Percentiles rank a stretch among this genome's conserved stretches.
These are phyloP conservation scores for Morone chrysops DNA, from an alignment of 2,113 vertebrate genomes.

Conservation along the genomic window DNA sequence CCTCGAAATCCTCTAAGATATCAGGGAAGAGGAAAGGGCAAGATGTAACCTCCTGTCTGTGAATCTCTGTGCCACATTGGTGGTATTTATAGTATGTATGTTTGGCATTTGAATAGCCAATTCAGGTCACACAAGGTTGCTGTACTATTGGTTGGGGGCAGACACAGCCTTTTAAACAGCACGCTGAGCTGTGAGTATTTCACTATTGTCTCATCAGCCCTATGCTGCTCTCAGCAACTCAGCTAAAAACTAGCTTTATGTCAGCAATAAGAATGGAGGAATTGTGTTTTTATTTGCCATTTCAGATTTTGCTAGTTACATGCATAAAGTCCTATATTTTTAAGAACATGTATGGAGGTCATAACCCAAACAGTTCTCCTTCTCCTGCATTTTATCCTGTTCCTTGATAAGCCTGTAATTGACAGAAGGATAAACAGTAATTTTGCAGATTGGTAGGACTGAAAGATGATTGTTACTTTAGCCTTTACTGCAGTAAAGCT, in stretches of 20 bases:
- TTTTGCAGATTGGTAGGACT: constrained; percentile 27
- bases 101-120: constrained; percentile 46
- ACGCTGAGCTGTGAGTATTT: constrained; percentile 64
- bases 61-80: constrained; percentile 4
- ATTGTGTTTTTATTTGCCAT: constrained; percentile 38
- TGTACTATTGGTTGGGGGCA: constrained; percentile 21
- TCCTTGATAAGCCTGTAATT: constrained; percentile 38
- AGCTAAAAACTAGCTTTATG: constrained; percentile 54
- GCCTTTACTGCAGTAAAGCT: constrained; percentile 23
- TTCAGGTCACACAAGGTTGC: constrained; percentile 31
- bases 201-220: constrained; percentile 57
- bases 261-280: constrained; percentile 53
- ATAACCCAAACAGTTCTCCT: not conserved
- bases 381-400: not conserved
- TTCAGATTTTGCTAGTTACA: constrained; percentile 37
- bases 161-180: constrained; percentile 34
- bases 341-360: not conserved
- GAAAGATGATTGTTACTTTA: constrained; percentile 48
- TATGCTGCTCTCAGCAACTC: constrained; percentile 53
- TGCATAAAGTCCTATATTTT: not conserved
- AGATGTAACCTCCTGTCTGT: constrained; percentile 31
- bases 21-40: constrained; percentile 20
- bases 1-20: constrained; percentile 35
- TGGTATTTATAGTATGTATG: constrained; percentile 41
- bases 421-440: constrained; percentile 41